Base-by-base conservation (phyloP, 2,888 invertebrate species). In the Bedellia somnulentella region DNA sequence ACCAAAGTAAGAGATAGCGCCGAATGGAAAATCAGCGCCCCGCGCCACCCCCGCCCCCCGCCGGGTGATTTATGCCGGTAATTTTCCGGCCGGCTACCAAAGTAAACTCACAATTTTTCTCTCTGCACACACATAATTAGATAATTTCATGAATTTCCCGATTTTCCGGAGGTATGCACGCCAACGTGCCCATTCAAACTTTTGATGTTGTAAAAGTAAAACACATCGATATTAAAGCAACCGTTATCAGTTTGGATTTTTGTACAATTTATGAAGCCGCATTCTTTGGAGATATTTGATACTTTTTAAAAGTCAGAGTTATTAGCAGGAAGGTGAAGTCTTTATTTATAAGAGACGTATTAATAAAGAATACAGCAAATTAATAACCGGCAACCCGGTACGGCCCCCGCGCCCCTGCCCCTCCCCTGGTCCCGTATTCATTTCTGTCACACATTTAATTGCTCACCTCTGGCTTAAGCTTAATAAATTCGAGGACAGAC, bases 371-470 rank as follows among this genome's bases (percentile, higher is more conserved):
- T 48, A 52, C 47, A 45, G 52, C 54, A 55, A 58, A 64, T 63
- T 57, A 63, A 61, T 57, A 55, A 51, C 45, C 42, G 42, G 43
- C 37, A n/a, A n/a, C n/a, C n/a, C n/a, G n/a, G 43, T 41, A 34
- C 45, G 49, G 47, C 47, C 55, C 52, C 50, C 18, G 29, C 6
- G 15, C 14, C 15, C 6, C 47, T 44, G 22, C 47, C 16, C 51
- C 45, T 49, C 49, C 49, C 50, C 45, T 53, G 60, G 56, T 57
- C 54, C 49, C 54, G 53, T 70, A 71, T 73, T 70, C 70, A 73
- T 71, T 73, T 70, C 64, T 62, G 68, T 67, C 66, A 66, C 63
- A 57, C 54, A 55, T 61, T 71, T 73, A 73, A 75, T 73, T 73
- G 70, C 70, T 64, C 58, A 61, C 63, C 68, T 63, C 62, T 66